Conservation (phyloP, 23 tunicate genomes). For the Halocynthia roretzi region DNA sequence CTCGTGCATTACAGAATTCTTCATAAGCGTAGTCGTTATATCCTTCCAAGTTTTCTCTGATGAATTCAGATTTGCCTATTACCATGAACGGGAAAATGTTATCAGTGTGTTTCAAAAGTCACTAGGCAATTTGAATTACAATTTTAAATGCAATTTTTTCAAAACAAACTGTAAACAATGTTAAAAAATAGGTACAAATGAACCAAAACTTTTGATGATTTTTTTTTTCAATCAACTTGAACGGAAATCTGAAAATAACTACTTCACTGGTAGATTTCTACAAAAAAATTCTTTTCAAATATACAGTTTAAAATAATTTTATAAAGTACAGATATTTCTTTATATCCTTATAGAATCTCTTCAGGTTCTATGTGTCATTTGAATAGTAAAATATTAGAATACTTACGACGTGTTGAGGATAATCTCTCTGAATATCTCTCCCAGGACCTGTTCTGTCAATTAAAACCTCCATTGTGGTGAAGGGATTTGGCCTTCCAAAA, state of each 20-base stretch:
- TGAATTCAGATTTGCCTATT: neutral
- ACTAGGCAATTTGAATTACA: neutral
- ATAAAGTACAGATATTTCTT: too few species aligned
- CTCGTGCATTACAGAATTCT: conserved; percentile 4
- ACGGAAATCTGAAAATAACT: too few species aligned
- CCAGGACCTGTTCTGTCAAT: conserved; percentile 20
- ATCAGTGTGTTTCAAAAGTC: neutral
- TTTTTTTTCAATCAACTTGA: too few species aligned
- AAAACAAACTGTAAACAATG: too few species aligned
- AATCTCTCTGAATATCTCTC: conserved; percentile 19
- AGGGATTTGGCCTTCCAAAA: neutral
- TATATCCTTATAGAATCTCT: too few species aligned
- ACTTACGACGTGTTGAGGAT: neutral
- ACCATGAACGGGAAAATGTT: neutral
- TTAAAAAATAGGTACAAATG: too few species aligned
- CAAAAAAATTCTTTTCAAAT: too few species aligned
- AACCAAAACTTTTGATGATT: too few species aligned
- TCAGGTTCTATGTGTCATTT: neutral
- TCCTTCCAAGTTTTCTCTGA: neutral
- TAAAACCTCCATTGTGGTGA: conserved; percentile 8
- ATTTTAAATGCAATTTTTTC: too few species aligned
- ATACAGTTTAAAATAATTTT: too few species aligned
- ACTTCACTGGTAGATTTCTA: too few species aligned
- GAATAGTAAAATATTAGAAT: neutral
- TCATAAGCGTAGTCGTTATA: neutral